Conservation (phyloP, 1,140 invertebrate genomes). For the Drosophila paulistorum region DNA sequence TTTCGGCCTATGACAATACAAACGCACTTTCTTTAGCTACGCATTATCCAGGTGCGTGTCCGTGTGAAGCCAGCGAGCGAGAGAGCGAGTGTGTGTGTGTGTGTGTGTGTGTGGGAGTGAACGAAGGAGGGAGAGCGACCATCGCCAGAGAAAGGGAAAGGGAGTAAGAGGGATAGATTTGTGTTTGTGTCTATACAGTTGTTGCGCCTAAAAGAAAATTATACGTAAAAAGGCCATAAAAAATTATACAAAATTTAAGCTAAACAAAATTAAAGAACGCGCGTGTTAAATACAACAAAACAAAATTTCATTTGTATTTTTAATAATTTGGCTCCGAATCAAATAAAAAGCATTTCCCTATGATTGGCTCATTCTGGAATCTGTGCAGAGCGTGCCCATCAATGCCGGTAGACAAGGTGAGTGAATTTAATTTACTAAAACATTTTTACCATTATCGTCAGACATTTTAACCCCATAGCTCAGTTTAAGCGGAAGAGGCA, state of each 20-base stretch:
- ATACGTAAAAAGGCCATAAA: conserved; percentile 37
- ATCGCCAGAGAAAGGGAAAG: conserved; percentile 8
- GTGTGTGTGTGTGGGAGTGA: conserved; percentile 14
- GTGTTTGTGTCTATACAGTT: conserved; percentile 45
- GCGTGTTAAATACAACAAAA: conserved; percentile 40
- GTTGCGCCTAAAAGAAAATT: conserved; percentile 51
- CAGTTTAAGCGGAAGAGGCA: conserved; percentile 26
- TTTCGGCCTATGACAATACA: conserved; percentile 67
- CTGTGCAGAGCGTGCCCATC: conserved; percentile 95
- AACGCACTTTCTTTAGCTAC: conserved; percentile 72
- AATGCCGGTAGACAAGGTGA: conserved; percentile 96
- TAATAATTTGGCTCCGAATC: conserved; percentile 58
- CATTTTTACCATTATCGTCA: background rate
- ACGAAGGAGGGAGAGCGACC: conserved; percentile 9
- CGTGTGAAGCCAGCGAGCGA: conserved; percentile 51
- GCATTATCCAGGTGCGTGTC: conserved; percentile 71
- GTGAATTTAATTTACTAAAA: conserved; percentile 19
- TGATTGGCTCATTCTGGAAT: conserved; percentile 97
- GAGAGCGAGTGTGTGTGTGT: conserved; percentile 15
- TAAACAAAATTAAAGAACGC: conserved; percentile 32
- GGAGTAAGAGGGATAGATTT: conserved; percentile 28
- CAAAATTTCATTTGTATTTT: conserved; percentile 64
- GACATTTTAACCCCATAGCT: conserved; percentile 44
- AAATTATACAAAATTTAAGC: conserved; percentile 23
- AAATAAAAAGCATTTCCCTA: conserved; percentile 84